Evolutionary conservation across 2,888 invertebrate species (phyloP).

Genomic region (Ormyrus rosae): DNA sequence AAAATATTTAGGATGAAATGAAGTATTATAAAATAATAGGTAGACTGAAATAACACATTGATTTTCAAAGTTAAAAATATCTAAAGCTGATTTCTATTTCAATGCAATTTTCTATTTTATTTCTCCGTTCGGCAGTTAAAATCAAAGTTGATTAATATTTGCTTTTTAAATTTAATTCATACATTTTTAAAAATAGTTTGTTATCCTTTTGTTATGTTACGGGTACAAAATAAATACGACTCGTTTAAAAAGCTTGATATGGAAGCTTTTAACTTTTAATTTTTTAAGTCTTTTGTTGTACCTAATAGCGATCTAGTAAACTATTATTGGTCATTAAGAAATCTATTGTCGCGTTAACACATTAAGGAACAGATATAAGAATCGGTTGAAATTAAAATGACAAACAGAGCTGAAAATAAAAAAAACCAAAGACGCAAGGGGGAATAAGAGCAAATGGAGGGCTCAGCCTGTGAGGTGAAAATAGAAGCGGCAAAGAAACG

Average conservation of each 20-base stretch:
- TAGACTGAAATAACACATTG: background rate
- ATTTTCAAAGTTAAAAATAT: background rate
- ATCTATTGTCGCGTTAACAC: background rate
- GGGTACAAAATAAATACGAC: background rate
- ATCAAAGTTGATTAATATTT: too few species aligned
- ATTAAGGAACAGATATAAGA: too few species aligned
- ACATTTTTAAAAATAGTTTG: too few species aligned
- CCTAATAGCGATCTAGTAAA: background rate
- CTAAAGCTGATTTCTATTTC: background rate
- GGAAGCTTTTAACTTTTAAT: too few species aligned
- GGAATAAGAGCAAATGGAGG: background rate
- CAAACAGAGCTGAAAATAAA: conserved; percentile 23
- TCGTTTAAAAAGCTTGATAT: background rate
- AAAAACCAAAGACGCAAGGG: background rate
- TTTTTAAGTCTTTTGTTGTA: background rate
- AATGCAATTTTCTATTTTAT: too few species aligned
- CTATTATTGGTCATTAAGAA: background rate
- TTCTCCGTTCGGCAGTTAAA: too few species aligned
- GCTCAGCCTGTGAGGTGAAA: background rate
- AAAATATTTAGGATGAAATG: background rate
- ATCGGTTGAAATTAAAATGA: conserved; percentile 11
- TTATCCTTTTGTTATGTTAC: too few species aligned
- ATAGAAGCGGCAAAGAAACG: background rate
- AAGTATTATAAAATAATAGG: background rate
- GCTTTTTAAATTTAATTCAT: too few species aligned